These are phyloP conservation scores for Acanthaster planci DNA, from an alignment of 35 echinoderm and acorn worm species.

Conservation along the genomic window DNA sequence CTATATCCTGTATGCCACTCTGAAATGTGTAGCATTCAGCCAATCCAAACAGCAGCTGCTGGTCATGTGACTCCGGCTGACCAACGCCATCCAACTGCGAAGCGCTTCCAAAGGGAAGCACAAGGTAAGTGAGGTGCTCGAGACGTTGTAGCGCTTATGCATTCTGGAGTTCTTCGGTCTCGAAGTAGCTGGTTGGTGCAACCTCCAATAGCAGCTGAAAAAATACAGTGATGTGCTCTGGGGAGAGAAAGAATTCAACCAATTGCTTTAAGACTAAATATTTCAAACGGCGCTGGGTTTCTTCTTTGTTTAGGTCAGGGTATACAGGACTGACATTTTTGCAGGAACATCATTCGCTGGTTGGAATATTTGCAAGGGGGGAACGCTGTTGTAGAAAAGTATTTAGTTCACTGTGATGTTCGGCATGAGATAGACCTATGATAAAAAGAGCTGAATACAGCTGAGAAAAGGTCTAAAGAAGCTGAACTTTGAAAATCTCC, in stretches of 20 bases:
- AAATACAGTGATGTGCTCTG: constrained; percentile 78
- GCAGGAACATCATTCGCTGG: no score
- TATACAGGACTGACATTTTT: background rate
- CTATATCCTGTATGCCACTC: constrained; percentile 63
- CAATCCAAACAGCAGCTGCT: constrained; percentile 40
- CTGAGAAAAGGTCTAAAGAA: no score
- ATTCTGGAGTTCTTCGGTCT: constrained; percentile 40
- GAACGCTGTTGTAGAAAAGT: no score
- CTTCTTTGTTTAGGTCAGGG: no score
- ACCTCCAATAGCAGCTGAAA: constrained; percentile 70
- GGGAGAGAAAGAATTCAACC: constrained; percentile 18
- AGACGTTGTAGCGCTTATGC: background rate
- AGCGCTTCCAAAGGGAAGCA: background rate
- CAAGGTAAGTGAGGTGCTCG: background rate
- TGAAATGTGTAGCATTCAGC: constrained; percentile 74
- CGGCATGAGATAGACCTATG: no score
- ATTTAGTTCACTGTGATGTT: no score
- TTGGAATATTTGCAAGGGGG: no score
- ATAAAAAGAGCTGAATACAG: no score
- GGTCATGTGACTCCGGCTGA: background rate
- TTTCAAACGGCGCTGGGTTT: background rate
- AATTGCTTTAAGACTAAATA: background rate
- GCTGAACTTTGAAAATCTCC: no score
- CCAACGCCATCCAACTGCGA: background rate
- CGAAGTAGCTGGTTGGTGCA: constrained; percentile 66